phyloP scores from a whole-genome alignment of 2,888 invertebrate species.

The Agrenia bidenticulata region DNA sequence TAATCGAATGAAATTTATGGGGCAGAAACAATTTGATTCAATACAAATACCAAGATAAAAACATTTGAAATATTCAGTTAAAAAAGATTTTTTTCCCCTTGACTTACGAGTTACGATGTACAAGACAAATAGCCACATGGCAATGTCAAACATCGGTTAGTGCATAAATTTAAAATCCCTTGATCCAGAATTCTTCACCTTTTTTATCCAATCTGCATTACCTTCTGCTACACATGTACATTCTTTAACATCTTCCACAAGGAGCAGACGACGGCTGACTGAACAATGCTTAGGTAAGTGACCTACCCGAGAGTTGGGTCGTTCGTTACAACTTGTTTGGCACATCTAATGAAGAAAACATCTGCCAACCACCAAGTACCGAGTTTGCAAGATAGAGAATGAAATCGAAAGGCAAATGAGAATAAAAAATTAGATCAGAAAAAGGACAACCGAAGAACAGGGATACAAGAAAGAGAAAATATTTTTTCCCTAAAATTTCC shows the following conservation, averaged over 20 bases:
- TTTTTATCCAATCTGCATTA: conserved; percentile 7
- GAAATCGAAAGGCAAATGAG: conserved; percentile 23
- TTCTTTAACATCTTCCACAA: no score
- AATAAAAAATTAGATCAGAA: conserved; percentile 21
- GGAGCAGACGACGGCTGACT: no score
- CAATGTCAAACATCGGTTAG: no score
- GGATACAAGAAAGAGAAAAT: conserved; percentile 1
- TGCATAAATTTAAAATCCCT: no score
- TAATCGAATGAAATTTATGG: no score
- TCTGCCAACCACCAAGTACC: conserved; percentile 13
- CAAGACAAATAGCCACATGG: no score
- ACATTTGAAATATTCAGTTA: no score
- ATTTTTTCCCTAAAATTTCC: conserved; percentile 11
- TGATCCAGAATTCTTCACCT: not conserved
- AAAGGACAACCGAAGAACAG: conserved; percentile 14
- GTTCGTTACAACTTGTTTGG: conserved; percentile 8
- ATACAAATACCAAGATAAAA: no score
- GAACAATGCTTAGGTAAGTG: no score
- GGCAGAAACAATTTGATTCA: no score
- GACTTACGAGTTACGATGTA: no score
- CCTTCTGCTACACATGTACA: not conserved
- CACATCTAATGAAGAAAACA: conserved; percentile 9
- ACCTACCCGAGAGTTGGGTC: not conserved
- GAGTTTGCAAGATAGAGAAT: conserved; percentile 19
- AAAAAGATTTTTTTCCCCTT: no score